These are phyloP conservation scores for Perdita meconis DNA, from an alignment of 2,888 invertebrate genomes.

Conservation along the genomic window DNA sequence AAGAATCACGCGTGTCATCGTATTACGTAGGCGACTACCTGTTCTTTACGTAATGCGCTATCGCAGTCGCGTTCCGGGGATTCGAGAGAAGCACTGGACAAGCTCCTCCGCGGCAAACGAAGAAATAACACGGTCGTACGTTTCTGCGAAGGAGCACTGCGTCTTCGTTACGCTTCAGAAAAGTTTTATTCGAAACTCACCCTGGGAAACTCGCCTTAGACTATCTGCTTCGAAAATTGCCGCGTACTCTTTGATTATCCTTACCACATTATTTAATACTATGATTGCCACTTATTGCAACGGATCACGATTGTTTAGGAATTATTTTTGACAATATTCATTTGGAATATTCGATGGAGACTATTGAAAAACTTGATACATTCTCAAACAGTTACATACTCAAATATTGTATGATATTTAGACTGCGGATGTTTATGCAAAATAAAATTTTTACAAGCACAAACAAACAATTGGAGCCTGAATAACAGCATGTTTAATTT, in stretches of 20 bases:
- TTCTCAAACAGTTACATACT: too few relatives aligned
- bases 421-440: too few relatives aligned
- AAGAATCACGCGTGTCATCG: constrained; percentile 50
- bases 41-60: constrained; percentile 58
- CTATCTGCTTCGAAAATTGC: background rate
- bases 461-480: too few relatives aligned
- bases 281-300: too few relatives aligned
- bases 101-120: constrained; percentile 4
- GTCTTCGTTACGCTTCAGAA: background rate
- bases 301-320: too few relatives aligned
- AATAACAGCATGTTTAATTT: too few relatives aligned
- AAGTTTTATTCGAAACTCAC: background rate
- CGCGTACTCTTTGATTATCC: background rate
- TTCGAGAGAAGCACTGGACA: constrained; percentile 1
- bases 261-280: too few relatives aligned
- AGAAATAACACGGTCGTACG: constrained; percentile 9
- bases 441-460: too few relatives aligned
- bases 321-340: too few relatives aligned
- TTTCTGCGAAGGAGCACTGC: background rate
- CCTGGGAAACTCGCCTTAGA: background rate
- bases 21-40: constrained; percentile 60
- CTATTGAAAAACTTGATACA: too few relatives aligned
- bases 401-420: too few relatives aligned
- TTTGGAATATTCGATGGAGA: too few relatives aligned
- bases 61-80: constrained; percentile 12